Conservation (phyloP, 2,797 vertebrate species). For the Lemur catta region DNA sequence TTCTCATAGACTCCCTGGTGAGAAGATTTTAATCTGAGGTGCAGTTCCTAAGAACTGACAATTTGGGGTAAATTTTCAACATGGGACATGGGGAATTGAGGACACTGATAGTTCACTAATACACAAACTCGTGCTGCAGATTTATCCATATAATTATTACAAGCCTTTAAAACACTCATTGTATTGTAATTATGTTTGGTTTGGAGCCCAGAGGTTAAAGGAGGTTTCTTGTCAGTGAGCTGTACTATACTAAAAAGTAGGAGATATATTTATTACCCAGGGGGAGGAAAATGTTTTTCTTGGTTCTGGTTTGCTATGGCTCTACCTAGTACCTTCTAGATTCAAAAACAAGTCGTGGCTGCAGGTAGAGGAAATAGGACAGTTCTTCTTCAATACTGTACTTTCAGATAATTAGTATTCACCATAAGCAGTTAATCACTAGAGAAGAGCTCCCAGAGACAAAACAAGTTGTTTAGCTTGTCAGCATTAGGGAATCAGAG, state of each 20-base stretch:
- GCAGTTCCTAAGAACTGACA: conserved; percentile 81
- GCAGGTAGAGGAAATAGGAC: conserved; percentile 80
- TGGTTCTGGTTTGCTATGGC: conserved; percentile 62
- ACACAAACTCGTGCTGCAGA: conserved; percentile 72
- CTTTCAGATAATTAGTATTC: conserved; percentile 87
- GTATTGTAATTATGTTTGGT: conserved; percentile 64
- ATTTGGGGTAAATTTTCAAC: conserved; percentile 83
- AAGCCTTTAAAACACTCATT: conserved; percentile 60
- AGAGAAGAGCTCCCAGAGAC: conserved; percentile 88
- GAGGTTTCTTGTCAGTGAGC: conserved; percentile 50
- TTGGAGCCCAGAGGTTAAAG: conserved; percentile 70
- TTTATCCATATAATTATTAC: conserved; percentile 73
- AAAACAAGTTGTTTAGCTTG: conserved; percentile 90
- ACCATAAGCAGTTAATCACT: conserved; percentile 88
- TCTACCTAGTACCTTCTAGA: conserved; percentile 52
- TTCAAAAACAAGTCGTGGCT: conserved; percentile 57
- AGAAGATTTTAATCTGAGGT: conserved; percentile 83
- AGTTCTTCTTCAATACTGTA: conserved; percentile 77
- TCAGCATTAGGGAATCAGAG: conserved; percentile 87
- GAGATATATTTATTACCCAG: conserved; percentile 64
- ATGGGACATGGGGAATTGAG: conserved; percentile 78
- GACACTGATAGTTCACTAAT: conserved; percentile 75
- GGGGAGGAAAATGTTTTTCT: conserved; percentile 70
- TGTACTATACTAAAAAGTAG: conserved; percentile 45
- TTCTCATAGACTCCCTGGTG: conserved; percentile 80